Percentiles rank a stretch among this genome's conserved stretches.
phyloP scores from a whole-genome alignment of 2,888 invertebrate species.

The Zeuzera pyrina region DNA sequence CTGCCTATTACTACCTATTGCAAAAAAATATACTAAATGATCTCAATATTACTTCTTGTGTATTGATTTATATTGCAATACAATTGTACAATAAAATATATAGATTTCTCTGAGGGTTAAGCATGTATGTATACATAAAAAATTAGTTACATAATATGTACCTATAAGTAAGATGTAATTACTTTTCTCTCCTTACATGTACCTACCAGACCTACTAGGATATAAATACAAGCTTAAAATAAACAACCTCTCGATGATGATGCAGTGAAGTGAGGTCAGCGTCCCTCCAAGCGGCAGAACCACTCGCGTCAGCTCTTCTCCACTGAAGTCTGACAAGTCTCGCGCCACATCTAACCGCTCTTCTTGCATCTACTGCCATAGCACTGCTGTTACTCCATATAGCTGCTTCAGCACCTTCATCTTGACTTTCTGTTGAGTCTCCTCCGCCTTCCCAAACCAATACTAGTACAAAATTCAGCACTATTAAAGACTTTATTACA shows the following conservation, averaged over 20 bases:
- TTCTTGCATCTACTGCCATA: constrained; percentile 54
- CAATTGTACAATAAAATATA: too few relatives aligned
- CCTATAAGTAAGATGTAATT: too few relatives aligned
- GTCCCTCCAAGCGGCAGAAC: constrained; percentile 49
- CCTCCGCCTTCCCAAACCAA: constrained; percentile 65
- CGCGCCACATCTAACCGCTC: constrained; percentile 60
- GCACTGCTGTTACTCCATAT: constrained; percentile 67
- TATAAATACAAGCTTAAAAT: too few relatives aligned
- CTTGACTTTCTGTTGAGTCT: constrained; percentile 27
- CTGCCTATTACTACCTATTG: constrained; percentile 70
- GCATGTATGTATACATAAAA: too few relatives aligned
- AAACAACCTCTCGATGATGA: constrained; percentile 53
- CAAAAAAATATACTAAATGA: background rate
- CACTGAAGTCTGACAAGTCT: constrained; percentile 59
- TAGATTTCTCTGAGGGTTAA: too few relatives aligned
- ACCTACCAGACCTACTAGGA: too few relatives aligned
- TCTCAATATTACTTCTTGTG: too few relatives aligned
- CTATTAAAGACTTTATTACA: too few relatives aligned
- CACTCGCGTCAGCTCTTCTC: constrained; percentile 44
- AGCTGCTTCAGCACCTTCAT: constrained; percentile 54
- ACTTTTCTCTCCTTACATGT: too few relatives aligned
- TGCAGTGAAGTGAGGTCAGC: constrained; percentile 58
- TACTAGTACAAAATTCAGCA: constrained; percentile 29
- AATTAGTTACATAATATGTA: too few relatives aligned
- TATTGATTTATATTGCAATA: too few relatives aligned